Conservation (phyloP, 2,888 invertebrate species). For the Torymus texanus region DNA sequence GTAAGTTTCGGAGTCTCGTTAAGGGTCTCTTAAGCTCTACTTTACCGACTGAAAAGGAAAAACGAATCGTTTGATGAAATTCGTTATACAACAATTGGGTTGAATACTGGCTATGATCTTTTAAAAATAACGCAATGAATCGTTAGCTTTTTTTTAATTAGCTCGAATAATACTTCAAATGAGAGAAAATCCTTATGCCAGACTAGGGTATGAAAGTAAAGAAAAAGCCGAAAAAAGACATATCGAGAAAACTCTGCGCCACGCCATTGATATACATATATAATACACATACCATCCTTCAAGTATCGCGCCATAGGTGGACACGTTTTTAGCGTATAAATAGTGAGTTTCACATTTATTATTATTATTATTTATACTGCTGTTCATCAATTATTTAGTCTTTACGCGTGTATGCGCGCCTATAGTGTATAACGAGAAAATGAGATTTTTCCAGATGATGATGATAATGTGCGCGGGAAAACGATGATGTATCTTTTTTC, state of each 20-base stretch:
- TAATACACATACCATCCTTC: neutral
- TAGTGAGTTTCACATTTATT: slow-evolving; percentile 22
- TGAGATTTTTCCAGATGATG: neutral
- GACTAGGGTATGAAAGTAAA: neutral
- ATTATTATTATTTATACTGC: slow-evolving; percentile 27
- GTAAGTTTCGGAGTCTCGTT: too few species aligned
- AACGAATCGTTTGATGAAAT: too few species aligned
- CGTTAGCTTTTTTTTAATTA: too few species aligned
- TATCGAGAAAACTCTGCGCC: neutral
- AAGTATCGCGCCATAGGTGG: slow-evolving; percentile 37
- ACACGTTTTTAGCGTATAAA: slow-evolving; percentile 43
- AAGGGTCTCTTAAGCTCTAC: too few species aligned
- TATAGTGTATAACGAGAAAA: neutral
- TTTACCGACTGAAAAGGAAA: too few species aligned
- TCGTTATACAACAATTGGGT: too few species aligned
- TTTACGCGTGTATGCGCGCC: neutral
- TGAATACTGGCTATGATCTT: too few species aligned
- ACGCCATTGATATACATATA: too few species aligned
- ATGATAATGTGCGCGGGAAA: neutral
- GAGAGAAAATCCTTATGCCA: neutral
- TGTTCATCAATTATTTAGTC: slow-evolving; percentile 25
- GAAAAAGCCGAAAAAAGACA: slow-evolving; percentile 3
- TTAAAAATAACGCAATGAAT: too few species aligned
- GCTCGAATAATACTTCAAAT: too few species aligned
- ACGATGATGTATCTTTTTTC: slow-evolving; percentile 15